Base-by-base conservation (phyloP, 2,113 vertebrate species). In the Prolemur simus region DNA sequence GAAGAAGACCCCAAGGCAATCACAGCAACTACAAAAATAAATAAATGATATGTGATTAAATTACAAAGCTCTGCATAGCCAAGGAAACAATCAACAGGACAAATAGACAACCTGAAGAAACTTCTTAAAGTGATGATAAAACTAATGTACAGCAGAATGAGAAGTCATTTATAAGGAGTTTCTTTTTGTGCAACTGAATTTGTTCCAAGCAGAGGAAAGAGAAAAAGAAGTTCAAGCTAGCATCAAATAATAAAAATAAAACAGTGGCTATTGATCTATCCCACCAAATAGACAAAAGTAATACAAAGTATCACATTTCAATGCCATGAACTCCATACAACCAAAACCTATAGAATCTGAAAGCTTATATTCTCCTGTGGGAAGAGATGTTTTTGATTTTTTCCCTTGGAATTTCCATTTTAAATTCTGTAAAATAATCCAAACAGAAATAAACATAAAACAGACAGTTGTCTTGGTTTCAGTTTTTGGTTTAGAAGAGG, bases 381-480 rank as follows among this genome's bases (percentile, higher is more conserved):
- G 0, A 89, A 56, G 7, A 80, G 95, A 69, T 74, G 83, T 96
- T 96, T 71, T 96, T 87, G 29, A 60, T 86, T 91, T 73, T 47
- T 45, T 18, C 32, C 64, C 49, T 83, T 87, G 87, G 74, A 96
- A 94, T 97, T 82, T 94, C 42, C 78, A 91, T 95, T 95, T 90
- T 78, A 89, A 98, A 86, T 91, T 81, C 29, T 49, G 0, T 37
- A 64, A 98, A 85, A 94, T 96, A 97, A 98, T 96, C 92, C 94
- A 96, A 89, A 73, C 97, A 96, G 76, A 97, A 97, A 98, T 97
- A 95, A 98, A 98, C 97, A 95, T 95, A 89, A 97, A 97, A 89
- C n/a, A 96, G 93, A 97, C 63, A 96, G 71, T 88, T 97, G 71
- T 94, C 92, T 97, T 95, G 86, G 89, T 97, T 97, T 97, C 83